Evolutionary conservation across 2,113 vertebrate genomes (phyloP).

Genomic region (Riparia riparia): DNA sequence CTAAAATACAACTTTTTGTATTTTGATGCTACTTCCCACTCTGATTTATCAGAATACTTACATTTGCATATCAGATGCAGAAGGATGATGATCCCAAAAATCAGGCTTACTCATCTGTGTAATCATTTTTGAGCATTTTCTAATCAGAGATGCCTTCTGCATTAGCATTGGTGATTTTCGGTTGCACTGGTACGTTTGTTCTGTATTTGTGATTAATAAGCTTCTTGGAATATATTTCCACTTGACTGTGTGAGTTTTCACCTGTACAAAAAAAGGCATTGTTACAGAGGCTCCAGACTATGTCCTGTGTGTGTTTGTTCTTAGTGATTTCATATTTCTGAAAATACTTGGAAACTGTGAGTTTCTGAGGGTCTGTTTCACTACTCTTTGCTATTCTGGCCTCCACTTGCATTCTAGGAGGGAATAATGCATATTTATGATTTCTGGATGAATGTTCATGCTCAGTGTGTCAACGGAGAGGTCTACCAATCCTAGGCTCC

Average conservation of each 20-base stretch:
- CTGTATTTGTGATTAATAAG: slow-evolving; percentile 56
- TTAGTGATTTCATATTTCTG: background rate
- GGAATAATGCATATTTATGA: slow-evolving; percentile 73
- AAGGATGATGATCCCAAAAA: slow-evolving; percentile 53
- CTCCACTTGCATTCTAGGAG: slow-evolving; percentile 49
- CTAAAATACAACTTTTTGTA: background rate
- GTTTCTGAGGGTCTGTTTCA: background rate
- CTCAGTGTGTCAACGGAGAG: slow-evolving; percentile 54
- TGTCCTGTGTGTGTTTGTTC: slow-evolving; percentile 1
- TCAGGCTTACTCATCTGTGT: slow-evolving; percentile 69
- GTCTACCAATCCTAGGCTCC: slow-evolving; percentile 12
- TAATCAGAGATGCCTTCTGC: slow-evolving; percentile 48
- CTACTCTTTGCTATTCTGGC: slow-evolving; percentile 16
- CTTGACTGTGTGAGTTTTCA: slow-evolving; percentile 34
- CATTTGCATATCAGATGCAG: slow-evolving; percentile 51
- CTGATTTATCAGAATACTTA: slow-evolving; percentile 31
- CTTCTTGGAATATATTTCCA: slow-evolving; percentile 26
- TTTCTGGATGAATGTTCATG: slow-evolving; percentile 57
- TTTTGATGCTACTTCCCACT: background rate
- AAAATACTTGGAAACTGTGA: background rate
- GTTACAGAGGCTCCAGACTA: background rate
- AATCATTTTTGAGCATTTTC: slow-evolving; percentile 58
- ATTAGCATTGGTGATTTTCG: slow-evolving; percentile 57
- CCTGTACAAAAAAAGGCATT: background rate
- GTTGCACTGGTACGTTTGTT: slow-evolving; percentile 40